A percentile compares a stretch with the other conserved stretches of the same genome.
Conservation (phyloP, 2,888 invertebrate genomes). For the Zygaena filipendulae region DNA sequence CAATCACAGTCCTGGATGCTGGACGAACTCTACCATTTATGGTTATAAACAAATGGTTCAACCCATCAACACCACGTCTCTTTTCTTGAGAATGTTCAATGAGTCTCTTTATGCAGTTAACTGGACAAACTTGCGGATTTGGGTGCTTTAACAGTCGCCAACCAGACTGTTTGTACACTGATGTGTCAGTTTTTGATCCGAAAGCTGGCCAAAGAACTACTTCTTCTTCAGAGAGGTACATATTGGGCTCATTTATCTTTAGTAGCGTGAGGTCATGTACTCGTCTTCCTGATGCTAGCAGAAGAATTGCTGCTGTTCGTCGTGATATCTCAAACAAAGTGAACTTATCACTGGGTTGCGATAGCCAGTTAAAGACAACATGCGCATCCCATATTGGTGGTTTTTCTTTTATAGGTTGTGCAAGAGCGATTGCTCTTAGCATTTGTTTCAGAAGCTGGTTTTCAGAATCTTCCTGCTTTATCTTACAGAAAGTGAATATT, state of each 20-base stretch:
- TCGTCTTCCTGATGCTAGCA: constrained; percentile 10
- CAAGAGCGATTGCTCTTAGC: constrained; percentile 5
- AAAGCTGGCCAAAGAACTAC: constrained; percentile 1
- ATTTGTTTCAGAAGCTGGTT: constrained; percentile 7
- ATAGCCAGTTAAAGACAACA: constrained; percentile 5
- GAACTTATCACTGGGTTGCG: not conserved
- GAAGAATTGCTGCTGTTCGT: constrained; percentile 6
- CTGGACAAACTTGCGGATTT: too few species aligned
- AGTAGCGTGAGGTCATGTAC: constrained; percentile 11
- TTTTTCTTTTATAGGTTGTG: constrained; percentile 5
- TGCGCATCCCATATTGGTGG: constrained; percentile 7
- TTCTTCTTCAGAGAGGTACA: not conserved
- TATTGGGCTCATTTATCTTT: constrained; percentile 1
- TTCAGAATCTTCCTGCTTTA: not conserved
- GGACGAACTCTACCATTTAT: not conserved
- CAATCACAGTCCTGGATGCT: constrained; percentile 4
- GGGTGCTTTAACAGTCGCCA: constrained; percentile 4
- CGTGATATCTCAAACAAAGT: constrained; percentile 6
- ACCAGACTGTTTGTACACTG: constrained; percentile 1
- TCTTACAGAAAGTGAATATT: constrained; percentile 9
- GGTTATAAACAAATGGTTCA: constrained; percentile 4
- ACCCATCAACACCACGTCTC: not conserved
- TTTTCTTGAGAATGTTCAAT: not conserved
- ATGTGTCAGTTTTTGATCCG: constrained; percentile 6
- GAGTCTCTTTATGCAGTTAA: not conserved